Evolutionary conservation across 2,888 invertebrate species (phyloP).

Genomic region (Ischnus inquisitorius): DNA sequence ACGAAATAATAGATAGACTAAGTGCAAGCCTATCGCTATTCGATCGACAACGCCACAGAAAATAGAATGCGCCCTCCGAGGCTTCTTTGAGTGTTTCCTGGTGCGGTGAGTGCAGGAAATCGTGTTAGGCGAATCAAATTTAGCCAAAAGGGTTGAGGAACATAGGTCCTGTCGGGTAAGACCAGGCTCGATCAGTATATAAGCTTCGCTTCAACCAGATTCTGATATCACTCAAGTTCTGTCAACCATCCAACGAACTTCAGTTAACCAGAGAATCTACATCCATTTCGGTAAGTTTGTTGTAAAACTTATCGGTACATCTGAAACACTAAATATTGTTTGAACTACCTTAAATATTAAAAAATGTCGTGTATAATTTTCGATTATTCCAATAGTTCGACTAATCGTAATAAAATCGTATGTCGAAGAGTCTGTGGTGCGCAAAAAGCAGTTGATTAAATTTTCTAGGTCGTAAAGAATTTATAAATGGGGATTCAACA

Average conservation of each 20-base stretch:
- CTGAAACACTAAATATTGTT: neutral
- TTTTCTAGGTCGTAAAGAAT: conserved; percentile 22
- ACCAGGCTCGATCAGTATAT: conserved; percentile 57
- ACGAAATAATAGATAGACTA: neutral
- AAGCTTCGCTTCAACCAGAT: conserved; percentile 52
- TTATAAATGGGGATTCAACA: too few species aligned
- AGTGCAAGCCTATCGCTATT: neutral
- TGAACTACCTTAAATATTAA: neutral
- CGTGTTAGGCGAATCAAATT: conserved; percentile 53
- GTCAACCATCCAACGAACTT: conserved; percentile 37
- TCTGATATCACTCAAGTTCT: conserved; percentile 62
- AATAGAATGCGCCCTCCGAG: neutral
- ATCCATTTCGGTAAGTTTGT: conserved; percentile 31
- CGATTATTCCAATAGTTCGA: neutral
- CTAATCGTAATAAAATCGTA: neutral
- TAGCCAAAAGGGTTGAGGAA: conserved; percentile 21
- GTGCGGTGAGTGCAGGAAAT: conserved; percentile 68
- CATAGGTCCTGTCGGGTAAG: conserved; percentile 19
- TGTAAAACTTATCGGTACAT: neutral
- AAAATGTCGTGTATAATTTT: neutral
- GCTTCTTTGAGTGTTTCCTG: conserved; percentile 14
- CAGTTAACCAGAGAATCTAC: neutral
- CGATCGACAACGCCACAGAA: neutral
- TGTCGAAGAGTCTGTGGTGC: neutral
- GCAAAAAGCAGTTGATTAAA: conserved; percentile 15